Base-by-base conservation (phyloP, 2,797 vertebrate species). In the Tapera naevia region DNA sequence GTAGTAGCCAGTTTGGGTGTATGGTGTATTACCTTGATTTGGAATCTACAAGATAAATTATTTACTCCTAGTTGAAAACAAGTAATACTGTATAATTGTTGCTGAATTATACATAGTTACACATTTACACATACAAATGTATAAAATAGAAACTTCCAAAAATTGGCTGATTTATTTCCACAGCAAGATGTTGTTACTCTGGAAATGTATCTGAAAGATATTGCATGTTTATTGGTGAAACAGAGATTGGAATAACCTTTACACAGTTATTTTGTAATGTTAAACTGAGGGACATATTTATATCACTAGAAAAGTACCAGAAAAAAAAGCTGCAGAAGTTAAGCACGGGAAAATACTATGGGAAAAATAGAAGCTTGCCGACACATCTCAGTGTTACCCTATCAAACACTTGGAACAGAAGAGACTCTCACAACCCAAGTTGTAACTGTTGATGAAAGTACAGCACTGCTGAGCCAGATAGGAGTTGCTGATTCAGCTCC, bases 31-130 rank as follows among this genome's bases (percentile, higher is more conserved):
- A 86, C 72, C 71, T 95, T 85, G 39, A 75, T 91, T 83, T 81
- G 22, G n/a, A 85, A 86, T 83, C 75, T 88, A 95, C 73, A 94
- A 89, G 80, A 43, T 54, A 53, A 94, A 58, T 94, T 96, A 61
- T 80, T 79, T 88, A 70, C 66, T 91, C n/a, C 39, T 58, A 69
- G 46, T 25, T 91, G n/a, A 88, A 95, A 96, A 91, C 23, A 94
- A 78, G 73, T 86, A 87, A 76, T 87, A 45, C n/a, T 53, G 1
- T 58, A 10, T 54, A 60, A 53, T 51, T 33, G 33, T 39, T 81
- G 24, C 25, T 80, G 22, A 41, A 8, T 79, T 54, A 50, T 57
- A 60, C 4, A 8, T n/a, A 78, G 16, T 32, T 74, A 51, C 35
- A 64, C 39, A 41, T n/a, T 80, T 43, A 51, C 9, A 43, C 3